Conservation (phyloP, 2,113 vertebrate genomes). For the Microcebus griseorufus region DNA sequence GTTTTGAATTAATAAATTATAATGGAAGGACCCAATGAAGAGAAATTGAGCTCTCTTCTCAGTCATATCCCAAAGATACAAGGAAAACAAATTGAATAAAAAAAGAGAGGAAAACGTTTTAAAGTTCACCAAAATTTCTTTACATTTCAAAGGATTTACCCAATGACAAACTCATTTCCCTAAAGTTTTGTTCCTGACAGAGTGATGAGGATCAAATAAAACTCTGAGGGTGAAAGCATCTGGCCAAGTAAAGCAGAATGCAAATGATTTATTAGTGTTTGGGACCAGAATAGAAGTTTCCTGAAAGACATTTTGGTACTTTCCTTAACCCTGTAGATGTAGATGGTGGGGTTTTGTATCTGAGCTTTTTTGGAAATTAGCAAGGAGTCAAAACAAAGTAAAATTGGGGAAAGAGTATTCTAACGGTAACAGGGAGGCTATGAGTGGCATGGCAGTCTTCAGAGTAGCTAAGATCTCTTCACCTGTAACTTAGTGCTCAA, state of each 20-base stretch:
- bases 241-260: not conserved
- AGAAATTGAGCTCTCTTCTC: constrained; percentile 29
- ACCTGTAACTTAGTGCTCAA: not conserved
- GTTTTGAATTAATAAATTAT: constrained; percentile 16
- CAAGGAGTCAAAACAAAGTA: not conserved
- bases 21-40: not conserved
- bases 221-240: not conserved
- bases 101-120: not conserved
- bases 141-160: constrained; percentile 35
- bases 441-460: not conserved
- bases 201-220: not conserved
- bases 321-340: not conserved
- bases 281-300: not conserved
- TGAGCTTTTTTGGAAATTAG: constrained; percentile 26
- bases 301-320: constrained; percentile 31
- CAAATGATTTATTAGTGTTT: not conserved
- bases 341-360: not conserved
- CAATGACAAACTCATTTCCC: not conserved
- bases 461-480: not conserved
- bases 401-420: constrained; percentile 15
- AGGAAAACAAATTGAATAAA: constrained; percentile 1
- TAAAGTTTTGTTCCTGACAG: not conserved
- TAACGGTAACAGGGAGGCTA: not conserved
- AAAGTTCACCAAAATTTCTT: not conserved
- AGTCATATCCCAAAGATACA: not conserved